phyloP scores from a whole-genome alignment of 2,888 invertebrate genomes.

The Saturnia japonica region DNA sequence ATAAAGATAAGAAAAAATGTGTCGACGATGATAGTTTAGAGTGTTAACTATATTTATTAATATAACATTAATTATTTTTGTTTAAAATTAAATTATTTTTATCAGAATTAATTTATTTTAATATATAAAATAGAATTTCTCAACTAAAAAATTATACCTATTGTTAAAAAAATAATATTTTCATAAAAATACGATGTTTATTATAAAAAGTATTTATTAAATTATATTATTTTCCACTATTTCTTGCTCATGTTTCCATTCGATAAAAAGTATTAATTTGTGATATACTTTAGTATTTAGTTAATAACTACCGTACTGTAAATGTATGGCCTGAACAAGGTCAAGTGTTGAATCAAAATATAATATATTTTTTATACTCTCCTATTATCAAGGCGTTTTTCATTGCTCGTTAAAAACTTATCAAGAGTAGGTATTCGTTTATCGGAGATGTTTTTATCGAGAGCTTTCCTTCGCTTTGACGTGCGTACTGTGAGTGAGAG shows the following conservation, averaged over 20 bases:
- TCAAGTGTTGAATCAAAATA: too few relatives aligned
- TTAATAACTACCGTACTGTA: neutral
- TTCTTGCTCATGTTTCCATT: neutral
- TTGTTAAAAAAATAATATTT: neutral
- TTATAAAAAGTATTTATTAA: neutral
- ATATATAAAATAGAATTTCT: neutral
- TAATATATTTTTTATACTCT: too few relatives aligned
- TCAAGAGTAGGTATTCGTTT: too few relatives aligned
- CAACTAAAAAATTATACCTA: neutral
- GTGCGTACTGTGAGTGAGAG: too few relatives aligned
- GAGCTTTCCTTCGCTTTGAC: too few relatives aligned
- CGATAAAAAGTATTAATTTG: neutral
- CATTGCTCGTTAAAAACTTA: too few relatives aligned
- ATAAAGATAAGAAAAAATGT: conserved; percentile 60
- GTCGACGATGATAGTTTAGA: conserved; percentile 60
- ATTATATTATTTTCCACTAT: neutral
- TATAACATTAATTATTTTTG: neutral
- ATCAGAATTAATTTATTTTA: neutral
- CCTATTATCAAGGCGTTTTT: too few relatives aligned
- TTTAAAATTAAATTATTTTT: neutral
- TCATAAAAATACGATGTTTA: neutral
- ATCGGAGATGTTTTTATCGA: too few relatives aligned
- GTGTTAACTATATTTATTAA: conserved; percentile 30
- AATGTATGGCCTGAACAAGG: too few relatives aligned
- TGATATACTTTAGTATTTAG: neutral